Conservation (phyloP, 2,113 vertebrate genomes). For the Gulo gulo region DNA sequence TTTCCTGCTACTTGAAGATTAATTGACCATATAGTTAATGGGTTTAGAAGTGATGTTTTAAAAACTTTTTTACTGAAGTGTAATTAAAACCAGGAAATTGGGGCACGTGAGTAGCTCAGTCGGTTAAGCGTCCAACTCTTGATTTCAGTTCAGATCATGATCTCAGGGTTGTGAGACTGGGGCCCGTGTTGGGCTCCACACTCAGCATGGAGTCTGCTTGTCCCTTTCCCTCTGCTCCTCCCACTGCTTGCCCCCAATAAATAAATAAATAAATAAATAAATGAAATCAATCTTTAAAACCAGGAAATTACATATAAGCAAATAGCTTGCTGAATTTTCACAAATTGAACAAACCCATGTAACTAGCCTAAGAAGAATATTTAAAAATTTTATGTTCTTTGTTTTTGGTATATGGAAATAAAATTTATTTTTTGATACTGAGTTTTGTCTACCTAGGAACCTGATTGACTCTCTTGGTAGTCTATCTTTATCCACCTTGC, state of each 20-base stretch:
- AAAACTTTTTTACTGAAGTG: neutral
- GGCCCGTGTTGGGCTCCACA: neutral
- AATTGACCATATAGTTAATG: neutral
- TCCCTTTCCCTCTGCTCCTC: neutral
- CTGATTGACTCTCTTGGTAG: neutral
- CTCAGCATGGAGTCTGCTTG: neutral
- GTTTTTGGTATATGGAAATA: neutral
- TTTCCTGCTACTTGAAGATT: neutral
- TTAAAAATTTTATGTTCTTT: conserved; percentile 28
- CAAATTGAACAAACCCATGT: conserved; percentile 1
- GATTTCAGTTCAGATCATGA: neutral
- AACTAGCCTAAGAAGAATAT: neutral
- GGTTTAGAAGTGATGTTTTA: neutral
- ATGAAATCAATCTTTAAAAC: neutral
- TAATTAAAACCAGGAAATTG: conserved; percentile 20
- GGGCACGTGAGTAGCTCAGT: neutral
- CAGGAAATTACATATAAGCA: neutral
- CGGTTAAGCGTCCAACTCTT: neutral
- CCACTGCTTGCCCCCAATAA: neutral
- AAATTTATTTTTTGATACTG: conserved; percentile 4
- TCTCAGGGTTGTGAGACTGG: neutral
- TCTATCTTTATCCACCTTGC: neutral
- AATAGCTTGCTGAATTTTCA: neutral
- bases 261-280: neutral
- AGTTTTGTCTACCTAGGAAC: neutral